Conservation (phyloP, 2,888 invertebrate genomes). For the Sarcophaga subvicina region DNA sequence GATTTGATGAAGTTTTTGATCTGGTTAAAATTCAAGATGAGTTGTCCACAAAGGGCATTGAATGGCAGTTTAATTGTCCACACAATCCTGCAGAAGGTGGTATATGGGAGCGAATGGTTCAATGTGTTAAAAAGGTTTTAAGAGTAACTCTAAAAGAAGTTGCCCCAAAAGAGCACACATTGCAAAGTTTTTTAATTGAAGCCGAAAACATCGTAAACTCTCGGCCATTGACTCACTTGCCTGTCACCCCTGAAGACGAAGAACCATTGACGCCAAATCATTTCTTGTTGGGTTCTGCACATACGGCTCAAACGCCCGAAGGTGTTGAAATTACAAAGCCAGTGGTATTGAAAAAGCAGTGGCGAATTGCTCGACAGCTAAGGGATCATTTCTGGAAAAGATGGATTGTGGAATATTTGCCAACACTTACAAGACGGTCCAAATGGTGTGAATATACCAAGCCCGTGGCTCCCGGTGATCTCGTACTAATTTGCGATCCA, state of each 20-base stretch:
- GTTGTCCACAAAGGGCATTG: conserved; percentile 13
- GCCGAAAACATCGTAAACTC: no score
- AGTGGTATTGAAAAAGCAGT: conserved; percentile 11
- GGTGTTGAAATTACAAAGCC: background rate
- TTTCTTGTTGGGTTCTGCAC: background rate
- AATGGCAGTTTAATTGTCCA: conserved; percentile 17
- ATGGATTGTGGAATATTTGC: conserved; percentile 27
- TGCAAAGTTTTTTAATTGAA: background rate
- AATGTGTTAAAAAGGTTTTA: conserved; percentile 30
- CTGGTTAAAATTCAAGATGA: conserved; percentile 7
- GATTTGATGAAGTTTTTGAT: conserved; percentile 14
- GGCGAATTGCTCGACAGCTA: background rate
- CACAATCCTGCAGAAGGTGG: conserved; percentile 20
- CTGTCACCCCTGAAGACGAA: background rate
- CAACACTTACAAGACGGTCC: conserved; percentile 11
- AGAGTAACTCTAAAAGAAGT: conserved; percentile 28
- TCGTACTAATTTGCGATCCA: conserved; percentile 1
- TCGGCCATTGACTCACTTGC: no score
- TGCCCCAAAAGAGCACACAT: conserved; percentile 3
- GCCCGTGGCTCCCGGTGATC: background rate
- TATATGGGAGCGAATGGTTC: conserved; percentile 27
- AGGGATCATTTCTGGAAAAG: background rate
- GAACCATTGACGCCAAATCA: conserved; percentile 8
- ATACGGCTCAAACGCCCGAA: background rate
- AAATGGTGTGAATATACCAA: conserved; percentile 18